A percentile compares a stretch with the other conserved stretches of the same genome.
phyloP scores from a whole-genome alignment of 2,888 invertebrate genomes.

The Sipha maydis region DNA sequence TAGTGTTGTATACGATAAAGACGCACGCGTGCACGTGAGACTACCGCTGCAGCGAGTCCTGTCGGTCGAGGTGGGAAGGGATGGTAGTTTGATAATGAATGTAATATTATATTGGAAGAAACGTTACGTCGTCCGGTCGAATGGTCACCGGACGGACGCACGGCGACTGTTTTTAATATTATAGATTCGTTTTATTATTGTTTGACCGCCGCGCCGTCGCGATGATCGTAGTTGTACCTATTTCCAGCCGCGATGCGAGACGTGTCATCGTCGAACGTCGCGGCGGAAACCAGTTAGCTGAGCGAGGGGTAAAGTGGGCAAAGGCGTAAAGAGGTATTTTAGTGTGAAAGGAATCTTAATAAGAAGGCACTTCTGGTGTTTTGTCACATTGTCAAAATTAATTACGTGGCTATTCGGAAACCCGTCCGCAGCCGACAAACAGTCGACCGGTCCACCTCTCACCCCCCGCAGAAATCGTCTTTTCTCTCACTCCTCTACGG shows the following conservation, averaged over 20 bases:
- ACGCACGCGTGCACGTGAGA: no score
- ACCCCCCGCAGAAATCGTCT: not conserved
- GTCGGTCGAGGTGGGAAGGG: not conserved
- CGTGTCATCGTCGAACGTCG: not conserved
- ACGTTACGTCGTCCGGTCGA: not conserved
- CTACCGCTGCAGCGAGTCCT: no score
- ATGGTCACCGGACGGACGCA: not conserved
- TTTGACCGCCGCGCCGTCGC: not conserved
- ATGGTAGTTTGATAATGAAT: not conserved
- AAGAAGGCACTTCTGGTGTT: slow-evolving; percentile 39
- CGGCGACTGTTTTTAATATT: not conserved
- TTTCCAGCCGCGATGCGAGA: not conserved
- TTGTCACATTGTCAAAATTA: slow-evolving; percentile 58
- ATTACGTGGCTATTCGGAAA: slow-evolving; percentile 52
- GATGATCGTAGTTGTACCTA: not conserved
- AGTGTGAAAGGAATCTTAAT: slow-evolving; percentile 46
- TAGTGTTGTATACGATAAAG: no score
- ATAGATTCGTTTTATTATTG: not conserved
- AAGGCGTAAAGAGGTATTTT: slow-evolving; percentile 35
- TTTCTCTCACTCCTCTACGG: not conserved
- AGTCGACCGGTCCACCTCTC: not conserved
- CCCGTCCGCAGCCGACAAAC: slow-evolving; percentile 54
- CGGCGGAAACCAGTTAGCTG: slow-evolving; percentile 26
- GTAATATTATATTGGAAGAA: slow-evolving; percentile 9
- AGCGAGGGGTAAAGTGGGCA: not conserved